Conservation (phyloP, 2,113 vertebrate species). For the Erythrocercus mccallii region DNA sequence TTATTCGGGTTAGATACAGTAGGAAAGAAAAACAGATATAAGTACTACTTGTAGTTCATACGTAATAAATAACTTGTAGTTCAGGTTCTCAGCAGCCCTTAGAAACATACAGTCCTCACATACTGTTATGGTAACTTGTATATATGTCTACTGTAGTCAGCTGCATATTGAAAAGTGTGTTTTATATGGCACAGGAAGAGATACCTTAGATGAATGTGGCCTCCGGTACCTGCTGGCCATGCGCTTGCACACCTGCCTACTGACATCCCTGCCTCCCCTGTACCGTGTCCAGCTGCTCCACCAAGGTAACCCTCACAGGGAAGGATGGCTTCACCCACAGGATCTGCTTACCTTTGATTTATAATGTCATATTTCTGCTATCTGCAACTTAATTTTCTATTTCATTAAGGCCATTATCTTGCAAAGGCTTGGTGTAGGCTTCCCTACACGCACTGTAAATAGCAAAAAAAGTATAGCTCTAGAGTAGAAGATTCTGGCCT, state of each 20-base stretch:
- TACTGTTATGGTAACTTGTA: background rate
- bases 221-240: conserved; percentile 94
- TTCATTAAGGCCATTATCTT: background rate
- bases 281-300: conserved; percentile 94
- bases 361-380: background rate
- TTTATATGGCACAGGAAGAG: conserved; percentile 79
- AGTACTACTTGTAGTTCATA: background rate
- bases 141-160: background rate
- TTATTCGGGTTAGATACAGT: background rate
- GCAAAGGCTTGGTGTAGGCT: background rate
- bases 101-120: background rate
- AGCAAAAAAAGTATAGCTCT: background rate
- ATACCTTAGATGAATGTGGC: conserved; percentile 94
- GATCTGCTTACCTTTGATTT: background rate
- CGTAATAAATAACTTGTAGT: background rate
- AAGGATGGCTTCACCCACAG: background rate
- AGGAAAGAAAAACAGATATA: background rate
- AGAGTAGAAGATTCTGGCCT: background rate
- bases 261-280: conserved; percentile 93
- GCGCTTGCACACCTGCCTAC: conserved; percentile 94
- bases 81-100: background rate
- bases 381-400: background rate
- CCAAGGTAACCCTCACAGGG: conserved; percentile 79
- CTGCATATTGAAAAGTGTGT: background rate
- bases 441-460: background rate